A percentile compares a stretch with the other conserved stretches of the same genome.
phyloP scores from a whole-genome alignment of 2,113 vertebrate genomes.

The Odontophorus gujanensis region DNA sequence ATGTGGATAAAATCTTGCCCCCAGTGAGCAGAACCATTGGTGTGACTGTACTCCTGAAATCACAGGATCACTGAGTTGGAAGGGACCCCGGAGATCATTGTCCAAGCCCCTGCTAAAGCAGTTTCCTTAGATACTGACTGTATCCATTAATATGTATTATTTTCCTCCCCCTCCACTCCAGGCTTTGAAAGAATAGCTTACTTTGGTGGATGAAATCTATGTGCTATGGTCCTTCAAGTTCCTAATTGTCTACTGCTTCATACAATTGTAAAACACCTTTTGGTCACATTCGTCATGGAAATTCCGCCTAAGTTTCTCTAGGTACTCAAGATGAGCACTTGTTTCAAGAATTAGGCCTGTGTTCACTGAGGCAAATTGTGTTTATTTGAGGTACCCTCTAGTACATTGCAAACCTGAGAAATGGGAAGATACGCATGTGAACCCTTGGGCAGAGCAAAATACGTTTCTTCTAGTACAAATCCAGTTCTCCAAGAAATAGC shows the following conservation, averaged over 20 bases:
- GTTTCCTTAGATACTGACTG: no score
- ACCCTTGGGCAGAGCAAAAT: neutral
- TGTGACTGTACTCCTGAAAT: neutral
- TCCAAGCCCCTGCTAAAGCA: no score
- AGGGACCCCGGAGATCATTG: no score
- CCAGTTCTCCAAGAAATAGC: neutral
- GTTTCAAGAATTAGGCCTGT: neutral
- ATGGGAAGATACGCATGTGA: neutral
- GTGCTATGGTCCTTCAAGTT: neutral
- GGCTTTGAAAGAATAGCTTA: neutral
- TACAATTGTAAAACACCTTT: neutral
- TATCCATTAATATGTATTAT: neutral
- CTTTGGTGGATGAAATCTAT: neutral
- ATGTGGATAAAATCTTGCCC: neutral
- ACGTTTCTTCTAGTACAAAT: neutral
- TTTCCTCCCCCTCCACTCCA: neutral
- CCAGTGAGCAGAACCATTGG: neutral
- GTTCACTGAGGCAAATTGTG: neutral
- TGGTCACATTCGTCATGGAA: neutral
- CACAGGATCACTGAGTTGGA: no score
- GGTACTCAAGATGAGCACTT: neutral
- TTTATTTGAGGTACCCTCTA: neutral
- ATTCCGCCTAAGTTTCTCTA: neutral
- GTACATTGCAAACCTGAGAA: neutral
- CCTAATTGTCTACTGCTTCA: neutral